Base-by-base conservation (phyloP, 2,797 vertebrate genomes). In the Apodemus agrarius region DNA sequence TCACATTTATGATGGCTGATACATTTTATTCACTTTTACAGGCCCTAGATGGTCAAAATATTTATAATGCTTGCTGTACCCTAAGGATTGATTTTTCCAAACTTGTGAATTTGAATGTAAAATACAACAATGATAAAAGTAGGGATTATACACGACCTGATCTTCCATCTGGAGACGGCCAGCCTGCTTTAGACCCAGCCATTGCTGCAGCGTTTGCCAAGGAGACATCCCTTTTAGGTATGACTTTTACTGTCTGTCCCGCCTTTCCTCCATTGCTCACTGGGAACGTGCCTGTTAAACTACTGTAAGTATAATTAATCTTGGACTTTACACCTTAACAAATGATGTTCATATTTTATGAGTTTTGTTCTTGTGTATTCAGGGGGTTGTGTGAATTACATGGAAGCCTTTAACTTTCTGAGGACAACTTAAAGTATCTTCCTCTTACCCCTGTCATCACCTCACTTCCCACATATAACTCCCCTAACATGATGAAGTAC, bases 101-200 rank as follows among this genome's bases (percentile, higher is more conserved):
- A 98, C 98, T 99, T 97, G 99, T 99, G 98, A 99, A 99, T 98
- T 99, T 99, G 96, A 99, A 99, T 97, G 99, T 99, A 81, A 99
- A 99, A 98, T 99, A 99, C 99, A 99, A 99, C 99, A 99, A 99
- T 0, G 99, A 99, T 97, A 99, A 99, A 99, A 99, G 99, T 97
- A 99, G 99, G 14, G 99, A 99, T 98, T 99, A 99, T 97, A 99
- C 99, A 8, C 99, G 99, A 69, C 99, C 99, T 6, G 99, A 99
- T 97, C 99, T 99, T 94, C 99, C 99, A 0, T 99, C 99, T 46
- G 99, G 99, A 4, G 99, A 99, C 78, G 99, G 99, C 76, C 99
- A 99, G 34, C 99, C 99, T 89, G 99, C 99, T 0, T 96, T 99
- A 91, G 99, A 99, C 95, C 99, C 99, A 78, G 98, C 99, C 19